Base-by-base conservation (phyloP, 2,888 invertebrate species). In the Mystacides longicornis region DNA sequence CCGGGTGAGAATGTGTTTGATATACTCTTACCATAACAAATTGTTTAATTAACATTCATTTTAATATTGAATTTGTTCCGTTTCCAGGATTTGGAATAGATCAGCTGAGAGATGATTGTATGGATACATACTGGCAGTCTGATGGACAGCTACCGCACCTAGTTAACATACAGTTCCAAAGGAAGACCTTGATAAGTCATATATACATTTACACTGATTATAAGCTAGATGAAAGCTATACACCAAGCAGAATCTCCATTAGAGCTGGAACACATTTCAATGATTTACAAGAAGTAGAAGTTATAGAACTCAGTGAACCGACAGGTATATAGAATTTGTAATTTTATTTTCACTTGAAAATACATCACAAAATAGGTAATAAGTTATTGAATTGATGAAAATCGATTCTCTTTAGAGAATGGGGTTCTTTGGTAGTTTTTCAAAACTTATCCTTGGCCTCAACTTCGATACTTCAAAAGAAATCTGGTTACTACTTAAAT, bases 91-190 rank as follows among this genome's bases (percentile, higher is more conserved):
- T 96, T 77, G 99, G 99, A 2, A 96, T 99, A 3, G 94, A 97
- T 67, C 97, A 98, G 68, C 72, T 99, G 43, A 77, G 97, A 61
- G 96, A 98, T 71, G 93, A 95, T 68, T 90, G 92, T 60, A 87
- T 92, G 72, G 99, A 99, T 64, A 95, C 96, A 2, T 99, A 97
- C 70, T 99, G 99, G 99, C 99, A 99, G 70, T 98, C 97, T 0
- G 99, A 99, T 72, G 99, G 99, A 0, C 97, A 97, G 64, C 80
- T 99, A 60, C 99, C 99, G 2, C 99, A 99, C 73, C 77, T 97
- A 61, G 94, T 99, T 0, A 98, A 97, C 68, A 93, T 99, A 62
- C 95, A 97, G 67, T 98, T 98, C 69, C 87, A 91, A 66, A 82
- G 89, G 61, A 97, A 97, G 73, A 98, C 94, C 0, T 93, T 93